Base-by-base conservation (phyloP, 2,113 vertebrate genomes). In the Gyps fulvus region DNA sequence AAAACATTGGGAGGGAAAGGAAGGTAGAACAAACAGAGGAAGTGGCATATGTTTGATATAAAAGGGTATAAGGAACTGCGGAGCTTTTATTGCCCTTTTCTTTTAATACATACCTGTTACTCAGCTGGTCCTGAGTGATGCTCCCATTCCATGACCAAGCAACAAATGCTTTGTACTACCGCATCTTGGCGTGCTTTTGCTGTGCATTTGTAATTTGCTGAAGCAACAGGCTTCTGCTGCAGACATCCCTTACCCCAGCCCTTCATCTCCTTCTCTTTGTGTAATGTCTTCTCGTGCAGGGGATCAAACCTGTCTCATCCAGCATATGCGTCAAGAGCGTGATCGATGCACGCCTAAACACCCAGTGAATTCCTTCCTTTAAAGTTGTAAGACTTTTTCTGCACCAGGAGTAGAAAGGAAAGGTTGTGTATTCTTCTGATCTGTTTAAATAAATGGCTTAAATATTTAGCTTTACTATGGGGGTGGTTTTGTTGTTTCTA, bases 321-420 rank as follows among this genome's bases (percentile, higher is more conserved):
- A 45, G 40, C 0, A 0, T 54, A 3, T 25, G 25, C 3, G 1
- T 72, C 43, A 31, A 38, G 26, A 74, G 29, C 3, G 1, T n/a
- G 27, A 32, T 78, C 27, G 17, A 11, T 50, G 38, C 50, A 15
- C 1, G 4, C 11, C 49, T 26, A 13, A 83, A 72, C 22, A 36
- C 6, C n/a, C 3, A 0, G 19, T 38, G 38, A 74, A 78, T 65
- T 72, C 55, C 45, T 70, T 34, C 57, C 29, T 40, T 71, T 32
- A 19, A 54, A 50, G 27, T 6, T 47, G 10, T 29, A 55, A 38
- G 38, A 45, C n/a, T 57, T 50, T 78, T 86, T 81, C 65, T 86
- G 49, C 34, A 31, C 25, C 13, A 29, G 62, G 21, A 83, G 6
- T 47, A 57, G 90, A 83, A 88, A 79, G 70, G 90, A 90, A 92